Evolutionary conservation across 1,140 invertebrate species (phyloP), one percentile per base, ranked within the genome.

Genomic region (Brachionus angularis): DNA sequence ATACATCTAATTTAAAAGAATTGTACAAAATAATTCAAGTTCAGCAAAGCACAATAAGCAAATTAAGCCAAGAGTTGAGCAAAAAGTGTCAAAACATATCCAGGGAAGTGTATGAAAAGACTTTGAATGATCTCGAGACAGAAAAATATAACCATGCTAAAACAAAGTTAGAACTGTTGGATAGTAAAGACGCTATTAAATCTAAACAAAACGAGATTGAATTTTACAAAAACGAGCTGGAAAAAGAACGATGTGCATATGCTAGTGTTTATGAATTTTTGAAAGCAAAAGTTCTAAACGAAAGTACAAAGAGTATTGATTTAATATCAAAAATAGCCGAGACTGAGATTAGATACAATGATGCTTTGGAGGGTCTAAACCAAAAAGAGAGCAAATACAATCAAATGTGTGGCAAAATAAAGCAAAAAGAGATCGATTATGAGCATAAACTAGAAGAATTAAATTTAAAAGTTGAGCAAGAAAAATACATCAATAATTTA

Each of bases 361-460:
- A 58, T 27, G 53, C 39, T 21, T 18, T 58, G 21, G 34, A 58
- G n/a, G 53, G 53, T 23, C 33, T 58, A 0, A 58, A 58, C 25
- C 33, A 58, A 58, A 58, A 58, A 36, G 53, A 58, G 53, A 36
- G 33, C 8, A 58, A 34, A 36, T 58, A 39, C n/a, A 39, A 18
- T 8, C 33, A 58, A 39, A 58, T 58, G n/a, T n/a, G n/a, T n/a
- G n/a, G n/a, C n/a, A n/a, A n/a, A n/a, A n/a, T n/a, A n/a, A n/a
- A n/a, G n/a, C n/a, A n/a, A n/a, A n/a, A n/a, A 10, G 53, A 58
- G 25, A 25, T 39, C n/a, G 53, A 58, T 39, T 58, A 58, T 58
- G 53, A 58, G 34, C 53, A 58, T 58, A 58, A 25, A 58, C 36
- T 58, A 58, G 53, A 58, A 27, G 53, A 58, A 36, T 23, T 58